Percentiles rank a stretch among this genome's conserved stretches.
Conservation (phyloP, 1,140 invertebrate species). For the Penaeus indicus region DNA sequence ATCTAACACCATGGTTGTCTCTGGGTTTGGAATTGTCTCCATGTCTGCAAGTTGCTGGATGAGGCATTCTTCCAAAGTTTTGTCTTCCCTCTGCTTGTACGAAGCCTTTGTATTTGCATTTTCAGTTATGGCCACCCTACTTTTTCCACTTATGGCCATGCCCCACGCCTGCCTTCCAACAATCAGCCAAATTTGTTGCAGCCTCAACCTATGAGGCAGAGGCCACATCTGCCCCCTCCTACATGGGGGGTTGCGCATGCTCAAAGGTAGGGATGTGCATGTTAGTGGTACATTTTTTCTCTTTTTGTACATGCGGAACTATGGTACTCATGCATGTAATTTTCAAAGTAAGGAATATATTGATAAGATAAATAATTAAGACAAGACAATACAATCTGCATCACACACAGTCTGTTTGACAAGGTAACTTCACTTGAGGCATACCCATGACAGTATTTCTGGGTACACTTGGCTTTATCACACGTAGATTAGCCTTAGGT, state of each 20-base stretch:
- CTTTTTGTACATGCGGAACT: too few relatives aligned
- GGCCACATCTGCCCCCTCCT: conserved; percentile 20
- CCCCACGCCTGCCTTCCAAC: conserved; percentile 21
- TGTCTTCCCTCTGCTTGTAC: neutral
- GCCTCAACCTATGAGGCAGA: neutral
- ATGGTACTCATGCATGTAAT: too few relatives aligned
- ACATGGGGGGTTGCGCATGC: conserved; percentile 12
- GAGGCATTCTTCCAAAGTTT: neutral
- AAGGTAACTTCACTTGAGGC: too few relatives aligned
- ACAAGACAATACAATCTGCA: too few relatives aligned
- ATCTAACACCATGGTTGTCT: too few relatives aligned
- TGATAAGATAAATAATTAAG: too few relatives aligned
- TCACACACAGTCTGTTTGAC: too few relatives aligned
- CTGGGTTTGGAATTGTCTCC: too few relatives aligned
- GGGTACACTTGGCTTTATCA: neutral
- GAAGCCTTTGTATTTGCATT: conserved; percentile 47
- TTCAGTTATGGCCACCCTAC: conserved; percentile 55
- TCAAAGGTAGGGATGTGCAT: conserved; percentile 39
- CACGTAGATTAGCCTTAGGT: neutral
- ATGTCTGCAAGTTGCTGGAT: too few relatives aligned
- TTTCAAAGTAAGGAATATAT: too few relatives aligned
- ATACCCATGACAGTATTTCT: neutral
- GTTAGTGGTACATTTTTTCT: too few relatives aligned
- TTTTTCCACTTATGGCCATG: conserved; percentile 51
- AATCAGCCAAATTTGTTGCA: neutral